Conservation (phyloP, 2,113 vertebrate genomes). For the Rhipidura dahli region DNA sequence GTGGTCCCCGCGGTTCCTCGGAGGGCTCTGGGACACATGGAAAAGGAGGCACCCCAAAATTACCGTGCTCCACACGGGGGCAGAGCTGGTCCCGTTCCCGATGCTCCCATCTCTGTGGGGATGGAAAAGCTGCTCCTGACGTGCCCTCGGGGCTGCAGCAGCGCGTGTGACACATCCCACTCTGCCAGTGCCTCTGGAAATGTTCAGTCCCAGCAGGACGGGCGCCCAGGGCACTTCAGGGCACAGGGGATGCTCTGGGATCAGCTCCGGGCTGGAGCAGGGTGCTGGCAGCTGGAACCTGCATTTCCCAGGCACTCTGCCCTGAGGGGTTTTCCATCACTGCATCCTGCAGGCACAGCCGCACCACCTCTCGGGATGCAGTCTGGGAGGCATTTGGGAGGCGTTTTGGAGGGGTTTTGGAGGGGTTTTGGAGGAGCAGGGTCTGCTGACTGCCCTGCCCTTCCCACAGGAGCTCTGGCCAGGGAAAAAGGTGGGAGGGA, state of each 20-base stretch:
- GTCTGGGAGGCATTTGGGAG: not conserved
- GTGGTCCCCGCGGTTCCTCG: not conserved
- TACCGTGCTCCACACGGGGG: fast-evolving
- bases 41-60: not conserved
- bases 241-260: not conserved
- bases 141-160: not conserved
- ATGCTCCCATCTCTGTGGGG: not conserved
- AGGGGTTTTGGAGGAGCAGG: not conserved
- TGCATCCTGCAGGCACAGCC: not conserved
- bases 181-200: not conserved
- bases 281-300: not conserved
- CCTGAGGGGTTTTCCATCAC: not conserved
- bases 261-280: not conserved
- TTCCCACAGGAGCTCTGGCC: fast-evolving
- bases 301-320: not conserved
- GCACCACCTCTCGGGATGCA: not conserved
- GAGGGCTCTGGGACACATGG: not conserved
- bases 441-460: not conserved
- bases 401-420: not conserved
- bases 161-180: not conserved
- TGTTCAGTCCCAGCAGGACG: not conserved
- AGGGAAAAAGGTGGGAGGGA: not conserved
- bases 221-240: not conserved
- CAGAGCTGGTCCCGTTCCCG: not conserved
- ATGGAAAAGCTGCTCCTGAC: not conserved